Base-by-base conservation (phyloP, 2,113 vertebrate genomes). In the Vulpes ferrilata region DNA sequence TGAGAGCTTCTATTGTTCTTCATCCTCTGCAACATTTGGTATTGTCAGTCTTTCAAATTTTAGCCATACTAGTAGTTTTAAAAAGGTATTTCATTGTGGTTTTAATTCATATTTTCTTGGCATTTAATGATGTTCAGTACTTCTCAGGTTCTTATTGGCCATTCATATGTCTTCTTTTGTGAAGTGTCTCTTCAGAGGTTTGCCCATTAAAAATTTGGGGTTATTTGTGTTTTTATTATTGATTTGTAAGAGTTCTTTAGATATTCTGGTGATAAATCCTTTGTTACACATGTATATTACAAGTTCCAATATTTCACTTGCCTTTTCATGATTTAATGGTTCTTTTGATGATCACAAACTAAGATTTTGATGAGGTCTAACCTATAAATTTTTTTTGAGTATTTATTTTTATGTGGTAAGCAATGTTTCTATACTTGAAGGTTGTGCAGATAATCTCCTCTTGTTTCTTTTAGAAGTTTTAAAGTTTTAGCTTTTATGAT, bases 81-180 rank as follows among this genome's bases (percentile, higher is more conserved):
- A 96, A 96, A 92, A 59, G 53, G 9, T 11, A n/a, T 95, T 90
- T 83, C 9, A 25, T 84, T 93, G 35, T 93, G 60, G 53, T 53
- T 96, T 64, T 84, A 88, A 88, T 43, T 74, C n/a, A 59, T 25
- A 48, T 93, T 85, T 91, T 97, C 55, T 71, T 87, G 23, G 20
- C 93, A 27, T 78, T 76, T 76, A 73, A 82, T 67, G 4, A 71
- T 93, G 30, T 57, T 67, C 23, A 57, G 11, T 1, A 86, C 43
- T 83, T 91, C 94, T 89, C n/a, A 35, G 88, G 15, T 62, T 25
- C 35, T 95, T 87, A 53, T n/a, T 95, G 60, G 71, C 25, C 27
- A 88, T 92, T 81, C 57, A 12, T 12, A 2, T 78, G 11, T 93
- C 19, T 93, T 95, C 23, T 35, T 93, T 79, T 83, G 9, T 90